These are phyloP conservation scores for Timema podura DNA, from an alignment of 2,888 invertebrate species.

Conservation along the genomic window DNA sequence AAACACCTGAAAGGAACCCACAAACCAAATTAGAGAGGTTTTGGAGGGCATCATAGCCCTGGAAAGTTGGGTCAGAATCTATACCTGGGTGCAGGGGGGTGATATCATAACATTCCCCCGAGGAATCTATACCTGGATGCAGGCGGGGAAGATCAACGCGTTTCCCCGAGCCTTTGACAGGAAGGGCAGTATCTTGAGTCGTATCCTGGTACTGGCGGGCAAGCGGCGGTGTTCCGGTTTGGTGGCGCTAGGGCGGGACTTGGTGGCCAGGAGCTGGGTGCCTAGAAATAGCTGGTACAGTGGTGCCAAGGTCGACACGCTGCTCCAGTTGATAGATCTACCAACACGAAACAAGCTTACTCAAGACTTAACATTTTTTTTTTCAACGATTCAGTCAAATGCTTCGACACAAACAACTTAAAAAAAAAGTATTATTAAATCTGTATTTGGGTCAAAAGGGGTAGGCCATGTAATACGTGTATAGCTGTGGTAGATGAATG, in stretches of 20 bases:
- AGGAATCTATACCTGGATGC: conserved; percentile 62
- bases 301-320: conserved; percentile 62
- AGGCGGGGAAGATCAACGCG: conserved; percentile 56
- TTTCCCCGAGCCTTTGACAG: conserved; percentile 57
- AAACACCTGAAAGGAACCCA: conserved; percentile 56
- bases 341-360: no score
- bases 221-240: conserved; percentile 64
- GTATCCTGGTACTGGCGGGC: conserved; percentile 77
- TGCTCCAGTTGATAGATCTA: conserved; percentile 58
- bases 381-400: no score
- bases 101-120: neutral
- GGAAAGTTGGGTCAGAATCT: neutral
- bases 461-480: no score
- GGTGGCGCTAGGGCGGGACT: conserved; percentile 27
- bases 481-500: no score
- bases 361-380: no score
- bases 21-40: no score
- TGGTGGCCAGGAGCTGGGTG: conserved; percentile 36
- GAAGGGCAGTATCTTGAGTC: conserved; percentile 80
- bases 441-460: no score
- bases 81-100: neutral
- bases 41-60: neutral
- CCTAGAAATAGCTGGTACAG: conserved; percentile 78
- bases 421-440: no score
- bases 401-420: no score